Conservation (phyloP, 2,797 vertebrate species). For the Gallinago nigripennis region DNA sequence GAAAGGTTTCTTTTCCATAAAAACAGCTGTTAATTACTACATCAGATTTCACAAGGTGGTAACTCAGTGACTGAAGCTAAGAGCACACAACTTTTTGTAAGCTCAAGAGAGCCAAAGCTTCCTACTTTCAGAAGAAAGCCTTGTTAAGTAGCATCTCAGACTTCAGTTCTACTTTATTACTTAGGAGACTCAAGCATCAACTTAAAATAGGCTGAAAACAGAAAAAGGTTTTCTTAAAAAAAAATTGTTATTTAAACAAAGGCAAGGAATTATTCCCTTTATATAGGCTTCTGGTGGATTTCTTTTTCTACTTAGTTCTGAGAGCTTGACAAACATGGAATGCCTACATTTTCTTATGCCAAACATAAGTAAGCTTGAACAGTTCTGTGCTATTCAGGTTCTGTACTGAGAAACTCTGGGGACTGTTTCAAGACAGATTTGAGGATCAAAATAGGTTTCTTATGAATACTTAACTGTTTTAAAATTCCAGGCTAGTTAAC, state of each 20-base stretch:
- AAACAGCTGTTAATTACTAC: not conserved
- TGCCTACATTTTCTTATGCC: not conserved
- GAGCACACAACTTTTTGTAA: not conserved
- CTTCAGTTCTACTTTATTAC: not conserved
- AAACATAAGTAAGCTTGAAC: not conserved
- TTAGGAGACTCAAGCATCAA: not conserved
- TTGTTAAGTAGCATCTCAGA: not conserved
- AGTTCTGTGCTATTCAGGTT: not conserved
- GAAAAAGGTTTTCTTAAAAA: not conserved
- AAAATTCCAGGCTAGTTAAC: slow-evolving; percentile 24
- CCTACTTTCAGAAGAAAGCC: not conserved
- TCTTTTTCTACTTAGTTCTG: not conserved
- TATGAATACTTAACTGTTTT: not conserved
- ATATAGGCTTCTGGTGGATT: not conserved
- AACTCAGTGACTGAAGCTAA: not conserved
- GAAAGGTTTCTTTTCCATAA: not conserved
- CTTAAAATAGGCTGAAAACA: not conserved
- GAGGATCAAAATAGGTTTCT: not conserved
- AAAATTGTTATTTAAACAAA: not conserved
- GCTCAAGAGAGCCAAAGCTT: not conserved
- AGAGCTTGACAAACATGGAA: not conserved
- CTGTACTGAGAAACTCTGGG: not conserved
- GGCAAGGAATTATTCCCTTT: not conserved
- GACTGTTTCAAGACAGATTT: not conserved
- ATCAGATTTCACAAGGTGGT: not conserved